Percentiles rank a stretch among this genome's conserved stretches.
Evolutionary conservation across 2,797 vertebrate genomes (phyloP).

Genomic region (Spheniscus humboldti): DNA sequence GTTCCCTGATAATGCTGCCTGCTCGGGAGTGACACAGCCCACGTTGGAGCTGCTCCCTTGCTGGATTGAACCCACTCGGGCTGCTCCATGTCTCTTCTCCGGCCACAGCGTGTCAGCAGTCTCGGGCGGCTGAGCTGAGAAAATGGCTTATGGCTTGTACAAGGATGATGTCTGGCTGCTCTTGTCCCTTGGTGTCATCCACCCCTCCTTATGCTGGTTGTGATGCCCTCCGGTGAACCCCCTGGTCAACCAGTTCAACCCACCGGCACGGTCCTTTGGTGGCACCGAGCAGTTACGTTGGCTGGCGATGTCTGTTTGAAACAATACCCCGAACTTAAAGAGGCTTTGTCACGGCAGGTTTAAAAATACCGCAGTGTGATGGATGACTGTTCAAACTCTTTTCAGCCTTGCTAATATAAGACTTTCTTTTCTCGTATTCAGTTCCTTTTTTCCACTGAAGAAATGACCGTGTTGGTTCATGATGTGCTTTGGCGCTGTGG

Average conservation of each 20-base stretch:
- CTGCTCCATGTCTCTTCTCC: neutral
- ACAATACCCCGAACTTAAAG: neutral
- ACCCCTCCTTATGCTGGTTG: neutral
- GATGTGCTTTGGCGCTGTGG: neutral
- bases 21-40: accelerated
- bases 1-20: accelerated
- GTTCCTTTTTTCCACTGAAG: neutral
- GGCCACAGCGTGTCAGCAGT: accelerated
- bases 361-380: neutral
- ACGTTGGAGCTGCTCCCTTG: neutral
- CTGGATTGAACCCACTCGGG: neutral
- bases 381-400: neutral
- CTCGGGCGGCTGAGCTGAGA: neutral
- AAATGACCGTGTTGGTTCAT: neutral
- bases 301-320: neutral
- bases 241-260: neutral
- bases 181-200: accelerated
- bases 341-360: neutral
- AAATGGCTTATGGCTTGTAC: accelerated
- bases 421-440: neutral
- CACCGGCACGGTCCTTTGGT: accelerated
- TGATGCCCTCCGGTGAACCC: neutral
- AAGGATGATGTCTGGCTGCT: neutral
- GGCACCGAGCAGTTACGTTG: accelerated
- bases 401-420: neutral